phyloP scores from a whole-genome alignment of 1,140 invertebrate genomes.

The Dendrolimus punctatus region DNA sequence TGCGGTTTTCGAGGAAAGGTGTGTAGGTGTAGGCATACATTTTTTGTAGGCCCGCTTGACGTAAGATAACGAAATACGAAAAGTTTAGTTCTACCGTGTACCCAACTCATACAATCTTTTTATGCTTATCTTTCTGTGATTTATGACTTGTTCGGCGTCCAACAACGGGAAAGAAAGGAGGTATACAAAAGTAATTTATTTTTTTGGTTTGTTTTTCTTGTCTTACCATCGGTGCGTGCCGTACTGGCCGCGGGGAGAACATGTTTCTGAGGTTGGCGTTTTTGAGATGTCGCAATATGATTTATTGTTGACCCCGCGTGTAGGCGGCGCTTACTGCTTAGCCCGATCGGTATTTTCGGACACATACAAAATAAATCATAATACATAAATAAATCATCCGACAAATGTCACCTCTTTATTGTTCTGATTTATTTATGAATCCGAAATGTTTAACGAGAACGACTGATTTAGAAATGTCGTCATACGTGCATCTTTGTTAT shows the following conservation, averaged over 20 bases:
- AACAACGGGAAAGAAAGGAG: slow-evolving; percentile 69
- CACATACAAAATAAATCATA: slow-evolving; percentile 32
- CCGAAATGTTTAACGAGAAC: slow-evolving; percentile 13
- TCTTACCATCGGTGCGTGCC: slow-evolving; percentile 60
- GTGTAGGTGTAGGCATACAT: slow-evolving; percentile 33
- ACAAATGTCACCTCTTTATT: slow-evolving; percentile 58
- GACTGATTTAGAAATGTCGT: slow-evolving; percentile 2
- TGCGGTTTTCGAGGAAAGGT: slow-evolving; percentile 41
- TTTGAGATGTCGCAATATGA: slow-evolving; percentile 69
- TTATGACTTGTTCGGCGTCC: slow-evolving; percentile 66
- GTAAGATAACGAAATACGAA: slow-evolving; percentile 65
- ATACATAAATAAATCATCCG: slow-evolving; percentile 49
- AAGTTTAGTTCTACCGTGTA: slow-evolving; percentile 69
- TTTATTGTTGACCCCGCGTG: slow-evolving; percentile 54
- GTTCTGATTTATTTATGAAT: slow-evolving; percentile 32
- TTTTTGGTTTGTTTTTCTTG: slow-evolving; percentile 68
- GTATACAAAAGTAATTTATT: slow-evolving; percentile 72
- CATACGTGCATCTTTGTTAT: not conserved
- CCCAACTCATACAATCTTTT: slow-evolving; percentile 70
- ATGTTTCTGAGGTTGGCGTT: slow-evolving; percentile 69
- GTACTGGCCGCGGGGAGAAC: slow-evolving; percentile 58
- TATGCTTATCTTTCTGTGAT: slow-evolving; percentile 72
- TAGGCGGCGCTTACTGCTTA: slow-evolving; percentile 59
- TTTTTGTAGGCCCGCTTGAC: slow-evolving; percentile 50
- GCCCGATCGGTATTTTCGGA: slow-evolving; percentile 59